A percentile compares a stretch with the other conserved stretches of the same genome.
Evolutionary conservation across 2,888 invertebrate species (phyloP).

Genomic region (Thumatha senex): DNA sequence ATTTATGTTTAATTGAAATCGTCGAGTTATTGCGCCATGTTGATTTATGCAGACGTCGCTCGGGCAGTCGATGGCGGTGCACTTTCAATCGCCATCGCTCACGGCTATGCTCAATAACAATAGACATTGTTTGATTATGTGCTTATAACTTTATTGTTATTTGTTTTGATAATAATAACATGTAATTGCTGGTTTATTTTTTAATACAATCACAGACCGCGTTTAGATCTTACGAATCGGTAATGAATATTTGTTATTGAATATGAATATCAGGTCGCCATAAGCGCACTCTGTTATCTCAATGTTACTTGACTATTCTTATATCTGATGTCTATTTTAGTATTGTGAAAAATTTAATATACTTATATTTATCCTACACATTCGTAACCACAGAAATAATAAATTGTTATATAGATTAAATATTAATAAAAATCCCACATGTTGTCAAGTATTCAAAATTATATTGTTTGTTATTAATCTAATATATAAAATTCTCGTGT

Average conservation of each 20-base stretch:
- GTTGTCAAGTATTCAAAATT: no score
- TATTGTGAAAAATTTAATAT: no score
- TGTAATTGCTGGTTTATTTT: conserved; percentile 27
- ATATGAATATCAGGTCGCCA: no score
- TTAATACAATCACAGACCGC: conserved; percentile 1
- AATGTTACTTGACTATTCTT: no score
- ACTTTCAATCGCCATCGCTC: conserved; percentile 51
- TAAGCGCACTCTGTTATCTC: no score
- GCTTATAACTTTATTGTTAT: conserved; percentile 19
- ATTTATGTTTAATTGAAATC: conserved; percentile 82
- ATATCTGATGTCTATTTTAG: not conserved
- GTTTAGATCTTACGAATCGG: not conserved
- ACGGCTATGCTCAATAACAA: conserved; percentile 56
- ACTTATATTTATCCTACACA: no score
- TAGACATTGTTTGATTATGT: conserved; percentile 61
- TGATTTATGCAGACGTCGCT: conserved; percentile 61
- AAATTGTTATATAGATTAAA: no score
- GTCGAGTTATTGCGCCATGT: conserved; percentile 69
- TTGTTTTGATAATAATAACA: conserved; percentile 20
- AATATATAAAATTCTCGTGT: no score
- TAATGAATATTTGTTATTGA: no score
- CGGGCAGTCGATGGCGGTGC: conserved; percentile 36
- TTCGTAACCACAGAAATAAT: no score
- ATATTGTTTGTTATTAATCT: no score
- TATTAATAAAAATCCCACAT: no score